Conservation (phyloP, 1,140 invertebrate genomes). For the Pseudachorutes palmiensis region DNA sequence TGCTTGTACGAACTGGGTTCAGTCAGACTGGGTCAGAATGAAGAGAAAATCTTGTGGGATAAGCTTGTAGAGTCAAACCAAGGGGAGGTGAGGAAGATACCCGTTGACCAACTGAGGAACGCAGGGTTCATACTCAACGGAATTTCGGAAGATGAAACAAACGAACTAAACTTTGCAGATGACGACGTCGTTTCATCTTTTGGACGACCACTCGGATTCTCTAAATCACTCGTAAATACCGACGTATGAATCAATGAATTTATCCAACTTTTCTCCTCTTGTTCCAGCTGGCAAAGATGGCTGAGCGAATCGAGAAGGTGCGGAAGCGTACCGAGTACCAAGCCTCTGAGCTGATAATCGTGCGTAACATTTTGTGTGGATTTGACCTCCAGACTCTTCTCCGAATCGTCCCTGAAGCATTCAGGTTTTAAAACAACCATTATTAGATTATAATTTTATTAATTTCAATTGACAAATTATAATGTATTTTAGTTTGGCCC, state of each 20-base stretch:
- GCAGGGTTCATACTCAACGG: conserved; percentile 29
- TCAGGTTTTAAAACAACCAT: conserved; percentile 13
- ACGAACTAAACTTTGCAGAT: conserved; percentile 24
- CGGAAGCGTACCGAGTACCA: conserved; percentile 13
- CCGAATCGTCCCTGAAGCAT: conserved; percentile 8
- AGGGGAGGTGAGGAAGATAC: conserved; percentile 10
- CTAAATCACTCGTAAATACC: conserved; percentile 29
- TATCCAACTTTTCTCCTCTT: too few species aligned
- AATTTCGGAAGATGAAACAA: conserved; percentile 26
- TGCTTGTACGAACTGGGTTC: conserved; percentile 34
- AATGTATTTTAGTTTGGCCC: conserved; percentile 21
- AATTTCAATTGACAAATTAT: neutral
- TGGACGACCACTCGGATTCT: conserved; percentile 28
- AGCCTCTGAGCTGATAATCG: conserved; percentile 22
- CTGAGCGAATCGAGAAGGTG: conserved; percentile 5
- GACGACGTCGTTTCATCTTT: conserved; percentile 26
- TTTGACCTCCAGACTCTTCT: conserved; percentile 14
- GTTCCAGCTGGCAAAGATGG: conserved; percentile 33
- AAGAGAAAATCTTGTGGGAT: conserved; percentile 27
- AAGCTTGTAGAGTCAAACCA: conserved; percentile 21
- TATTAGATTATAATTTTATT: neutral
- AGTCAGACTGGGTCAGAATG: conserved; percentile 20
- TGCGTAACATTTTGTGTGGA: conserved; percentile 34
- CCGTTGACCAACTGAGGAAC: conserved; percentile 7
- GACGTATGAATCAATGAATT: too few species aligned